Evolutionary conservation across 2,888 invertebrate species (phyloP).

Genomic region (Sisyra nigra): DNA sequence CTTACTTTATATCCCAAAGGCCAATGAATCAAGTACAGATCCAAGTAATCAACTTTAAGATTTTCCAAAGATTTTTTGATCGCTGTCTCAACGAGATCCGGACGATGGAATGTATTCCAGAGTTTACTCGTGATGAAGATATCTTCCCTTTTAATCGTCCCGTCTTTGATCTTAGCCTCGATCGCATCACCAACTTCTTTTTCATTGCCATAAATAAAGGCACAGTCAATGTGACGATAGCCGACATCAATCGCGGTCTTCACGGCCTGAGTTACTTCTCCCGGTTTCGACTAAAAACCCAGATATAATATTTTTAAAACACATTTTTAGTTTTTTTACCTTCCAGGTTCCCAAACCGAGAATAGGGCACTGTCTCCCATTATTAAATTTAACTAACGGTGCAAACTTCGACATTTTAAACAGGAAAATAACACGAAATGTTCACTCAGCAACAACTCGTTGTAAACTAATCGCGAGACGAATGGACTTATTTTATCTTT

Average conservation of each 20-base stretch:
- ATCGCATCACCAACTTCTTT: slow-evolving; percentile 51
- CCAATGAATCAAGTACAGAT: slow-evolving; percentile 87
- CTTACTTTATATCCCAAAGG: slow-evolving; percentile 65
- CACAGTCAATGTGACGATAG: slow-evolving; percentile 63
- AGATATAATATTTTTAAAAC: slow-evolving; percentile 6
- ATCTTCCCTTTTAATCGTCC: slow-evolving; percentile 50
- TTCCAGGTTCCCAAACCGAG: slow-evolving; percentile 51
- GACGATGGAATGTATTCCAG: slow-evolving; percentile 70
- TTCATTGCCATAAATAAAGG: slow-evolving; percentile 53
- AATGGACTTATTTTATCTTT: too few species aligned
- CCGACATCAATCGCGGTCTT: slow-evolving; percentile 59
- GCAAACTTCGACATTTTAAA: slow-evolving; percentile 14
- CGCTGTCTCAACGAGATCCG: slow-evolving; percentile 56
- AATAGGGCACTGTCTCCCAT: slow-evolving; percentile 37
- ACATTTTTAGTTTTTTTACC: slow-evolving; percentile 23
- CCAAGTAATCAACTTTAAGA: slow-evolving; percentile 61
- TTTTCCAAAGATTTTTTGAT: slow-evolving; percentile 51
- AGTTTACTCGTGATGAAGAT: slow-evolving; percentile 54
- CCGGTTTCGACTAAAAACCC: slow-evolving; percentile 41
- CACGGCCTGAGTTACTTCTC: slow-evolving; percentile 46
- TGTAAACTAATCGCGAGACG: too few species aligned
- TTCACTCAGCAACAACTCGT: too few species aligned
- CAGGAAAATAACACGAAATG: too few species aligned
- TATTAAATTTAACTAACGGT: slow-evolving; percentile 32
- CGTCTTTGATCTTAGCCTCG: slow-evolving; percentile 42